These are phyloP conservation scores for Xenus cinereus DNA, from an alignment of 2,113 vertebrate genomes.

Conservation along the genomic window DNA sequence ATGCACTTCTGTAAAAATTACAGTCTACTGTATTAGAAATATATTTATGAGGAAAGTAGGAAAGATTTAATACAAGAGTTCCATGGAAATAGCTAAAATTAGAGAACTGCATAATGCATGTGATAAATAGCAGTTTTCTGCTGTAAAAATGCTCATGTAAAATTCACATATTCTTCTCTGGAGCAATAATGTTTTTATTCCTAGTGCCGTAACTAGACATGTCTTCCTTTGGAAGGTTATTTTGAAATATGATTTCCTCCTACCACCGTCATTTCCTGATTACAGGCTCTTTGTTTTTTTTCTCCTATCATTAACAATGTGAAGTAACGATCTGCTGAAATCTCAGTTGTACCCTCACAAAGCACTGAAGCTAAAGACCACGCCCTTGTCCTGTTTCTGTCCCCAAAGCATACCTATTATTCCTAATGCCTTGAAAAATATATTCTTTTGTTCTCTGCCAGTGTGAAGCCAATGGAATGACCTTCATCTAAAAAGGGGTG, in stretches of 20 bases:
- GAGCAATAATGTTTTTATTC: neutral
- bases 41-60: neutral
- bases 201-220: neutral
- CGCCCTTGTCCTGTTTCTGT: neutral
- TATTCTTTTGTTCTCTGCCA: neutral
- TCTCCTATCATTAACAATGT: neutral
- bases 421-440: neutral
- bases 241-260: neutral
- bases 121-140: neutral
- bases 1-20: neutral
- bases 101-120: neutral
- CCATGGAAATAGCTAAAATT: neutral
- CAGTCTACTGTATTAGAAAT: neutral
- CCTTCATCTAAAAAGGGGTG: neutral
- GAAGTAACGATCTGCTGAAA: neutral
- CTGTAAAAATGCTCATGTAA: constrained; percentile 1
- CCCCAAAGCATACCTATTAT: neutral
- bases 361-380: neutral
- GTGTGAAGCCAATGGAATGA: neutral
- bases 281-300: neutral
- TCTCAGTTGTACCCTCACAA: neutral
- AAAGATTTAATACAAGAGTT: neutral
- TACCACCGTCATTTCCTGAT: neutral
- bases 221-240: neutral
- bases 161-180: neutral